Evolutionary conservation across 92 coral and sea anemone genomes (phyloP), one percentile per base, ranked within the genome.

Genomic region (Isaurus tuberculatus): DNA sequence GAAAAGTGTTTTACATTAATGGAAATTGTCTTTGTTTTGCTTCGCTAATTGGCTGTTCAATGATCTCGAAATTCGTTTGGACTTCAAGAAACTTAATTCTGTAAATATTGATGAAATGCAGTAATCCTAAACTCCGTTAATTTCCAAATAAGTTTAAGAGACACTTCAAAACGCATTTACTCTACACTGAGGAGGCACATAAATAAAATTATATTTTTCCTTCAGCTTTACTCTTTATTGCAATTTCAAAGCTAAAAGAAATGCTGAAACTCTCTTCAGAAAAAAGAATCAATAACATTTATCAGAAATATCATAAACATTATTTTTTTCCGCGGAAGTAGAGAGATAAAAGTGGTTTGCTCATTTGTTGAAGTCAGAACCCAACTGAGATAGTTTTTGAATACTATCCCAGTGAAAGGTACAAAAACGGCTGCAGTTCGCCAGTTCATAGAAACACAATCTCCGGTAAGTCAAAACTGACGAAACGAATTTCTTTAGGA

Each of bases 1-100:
- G 16, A 33, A 37, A 34, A 1, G 1, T 70, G 2, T 9, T n/a
- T 36, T 70, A 36, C 8, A 17, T 70, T 70, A 70, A 70, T 70
- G 74, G 74, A 9, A 3, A 34, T 70, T 31, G 19, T 70, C 51
- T 36, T 36, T 70, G 74, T 70, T 20, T 70, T 34, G 51, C 27
- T 34, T n/a, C 53, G 22, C 10, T 37, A 43, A 14, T 70, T 37
- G 74, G 74, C 74, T 70, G 8, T 37, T 37, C 44, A 70, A 43
- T 44, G 48, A 22, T 70, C 36, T 70, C 51, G 8, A 17, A 70
- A 70, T 70, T 70, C 34, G 53, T 36, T 14, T 37, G 46, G n/a
- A 22, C 26, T 5, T 49, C 74, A 5, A 69, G 51, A 34, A 69
- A 69, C 74, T 13, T 30, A 69, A 69, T 27, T 7, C 74, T 37